These are phyloP conservation scores for Ianthella basta DNA, from an alignment of 37 sponge, comb jelly and placozoan species.

Conservation along the genomic window DNA sequence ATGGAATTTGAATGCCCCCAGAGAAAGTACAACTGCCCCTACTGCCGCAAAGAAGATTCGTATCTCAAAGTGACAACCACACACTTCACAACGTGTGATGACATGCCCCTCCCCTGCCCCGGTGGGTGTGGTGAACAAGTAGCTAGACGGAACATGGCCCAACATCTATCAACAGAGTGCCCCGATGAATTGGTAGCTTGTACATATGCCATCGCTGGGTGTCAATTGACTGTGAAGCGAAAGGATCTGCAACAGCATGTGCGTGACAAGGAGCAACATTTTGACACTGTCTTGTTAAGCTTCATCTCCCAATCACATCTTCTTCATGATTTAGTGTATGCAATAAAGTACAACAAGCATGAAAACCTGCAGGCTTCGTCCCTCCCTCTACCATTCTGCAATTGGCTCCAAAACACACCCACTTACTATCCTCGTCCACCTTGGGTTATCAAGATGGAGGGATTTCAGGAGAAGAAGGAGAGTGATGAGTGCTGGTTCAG, in stretches of 20 bases:
- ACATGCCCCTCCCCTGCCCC: constrained; percentile 19
- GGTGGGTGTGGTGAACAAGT: constrained; percentile 2
- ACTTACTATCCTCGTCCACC: constrained; percentile 18
- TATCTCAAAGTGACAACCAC: background rate
- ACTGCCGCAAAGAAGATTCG: background rate
- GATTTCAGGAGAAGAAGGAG: background rate
- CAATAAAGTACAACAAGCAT: too few relatives aligned
- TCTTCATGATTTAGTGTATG: background rate
- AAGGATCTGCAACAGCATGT: background rate
- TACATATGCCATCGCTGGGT: constrained; percentile 56
- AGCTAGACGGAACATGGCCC: constrained; percentile 11
- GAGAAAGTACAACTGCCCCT: constrained; percentile 6
- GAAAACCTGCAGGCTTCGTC: background rate
- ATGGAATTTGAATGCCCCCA: background rate
- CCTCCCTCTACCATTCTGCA: background rate
- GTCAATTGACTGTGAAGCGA: constrained; percentile 12
- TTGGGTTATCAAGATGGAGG: constrained; percentile 9
- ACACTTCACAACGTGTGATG: background rate
- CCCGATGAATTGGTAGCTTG: constrained; percentile 38
- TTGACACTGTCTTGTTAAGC: background rate
- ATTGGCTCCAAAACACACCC: constrained; percentile 19
- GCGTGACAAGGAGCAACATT: background rate
- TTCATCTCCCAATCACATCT: background rate
- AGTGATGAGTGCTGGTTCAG: constrained; percentile 21
- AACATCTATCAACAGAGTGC: constrained; percentile 28